Evolutionary conservation across 2,113 vertebrate species (phyloP).

Genomic region (Leucosticte australis): DNA sequence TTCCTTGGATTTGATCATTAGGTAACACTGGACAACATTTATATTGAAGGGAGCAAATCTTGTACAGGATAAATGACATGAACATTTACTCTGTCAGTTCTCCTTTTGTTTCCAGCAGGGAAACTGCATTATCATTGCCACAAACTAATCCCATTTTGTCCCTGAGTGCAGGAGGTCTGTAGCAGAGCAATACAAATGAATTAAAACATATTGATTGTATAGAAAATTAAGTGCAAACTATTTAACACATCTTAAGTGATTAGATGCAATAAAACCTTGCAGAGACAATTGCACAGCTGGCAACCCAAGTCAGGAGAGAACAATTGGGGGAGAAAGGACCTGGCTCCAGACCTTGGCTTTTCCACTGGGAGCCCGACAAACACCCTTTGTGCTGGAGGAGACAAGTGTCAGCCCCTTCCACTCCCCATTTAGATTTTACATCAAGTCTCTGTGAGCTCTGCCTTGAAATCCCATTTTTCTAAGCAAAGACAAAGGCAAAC

Average conservation of each 20-base stretch:
- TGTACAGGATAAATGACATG: neutral
- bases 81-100: neutral
- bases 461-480: slow-evolving; percentile 28
- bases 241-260: slow-evolving; percentile 28
- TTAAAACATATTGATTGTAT: neutral
- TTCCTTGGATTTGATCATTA: neutral
- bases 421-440: slow-evolving; percentile 69
- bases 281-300: neutral
- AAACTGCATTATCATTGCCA: slow-evolving; percentile 5
- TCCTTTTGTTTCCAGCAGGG: neutral
- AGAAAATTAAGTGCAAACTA: slow-evolving; percentile 44
- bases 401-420: slow-evolving; percentile 53
- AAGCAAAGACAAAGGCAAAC: slow-evolving; percentile 56
- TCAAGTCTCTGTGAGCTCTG: slow-evolving; percentile 54
- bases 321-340: neutral
- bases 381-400: slow-evolving; percentile 9
- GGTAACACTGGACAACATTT: neutral
- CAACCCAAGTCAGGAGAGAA: neutral
- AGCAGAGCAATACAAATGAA: neutral
- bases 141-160: slow-evolving; percentile 9
- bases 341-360: slow-evolving; percentile 53
- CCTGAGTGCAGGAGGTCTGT: neutral
- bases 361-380: slow-evolving; percentile 4
- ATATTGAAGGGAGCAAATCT: neutral
- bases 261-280: neutral